These are phyloP conservation scores for Astyanax mexicanus DNA, from an alignment of 2,797 vertebrate genomes.

Conservation along the genomic window DNA sequence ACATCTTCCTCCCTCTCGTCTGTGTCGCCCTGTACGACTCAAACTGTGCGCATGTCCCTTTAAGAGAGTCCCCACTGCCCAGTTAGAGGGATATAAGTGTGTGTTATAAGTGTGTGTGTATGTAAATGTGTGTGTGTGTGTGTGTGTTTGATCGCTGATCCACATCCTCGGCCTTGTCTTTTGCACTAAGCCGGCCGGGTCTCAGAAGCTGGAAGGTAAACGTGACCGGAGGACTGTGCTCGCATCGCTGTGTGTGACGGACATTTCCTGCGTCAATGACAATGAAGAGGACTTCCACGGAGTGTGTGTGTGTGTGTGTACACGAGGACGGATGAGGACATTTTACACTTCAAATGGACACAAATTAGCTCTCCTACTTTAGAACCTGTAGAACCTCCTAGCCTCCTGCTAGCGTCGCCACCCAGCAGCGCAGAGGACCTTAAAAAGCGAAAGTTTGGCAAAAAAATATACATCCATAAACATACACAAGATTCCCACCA, in stretches of 20 bases:
- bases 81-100: constrained; percentile 56
- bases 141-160: constrained; percentile 61
- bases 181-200: constrained; percentile 44
- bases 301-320: constrained; percentile 51
- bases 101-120: constrained; percentile 78
- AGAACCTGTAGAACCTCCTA: background rate
- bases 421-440: no score
- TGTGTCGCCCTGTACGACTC: constrained; percentile 68
- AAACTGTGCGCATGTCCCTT: constrained; percentile 85
- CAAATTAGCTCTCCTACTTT: constrained; percentile 2
- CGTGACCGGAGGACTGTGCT: constrained; percentile 62
- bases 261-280: constrained; percentile 58
- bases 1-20: constrained; percentile 67
- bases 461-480: no score
- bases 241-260: constrained; percentile 59
- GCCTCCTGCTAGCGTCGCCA: no score
- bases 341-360: constrained; percentile 9
- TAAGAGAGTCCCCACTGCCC: constrained; percentile 75
- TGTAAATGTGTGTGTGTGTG: constrained; percentile 51
- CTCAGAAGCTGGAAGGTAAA: constrained; percentile 59
- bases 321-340: constrained; percentile 2
- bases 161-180: constrained; percentile 31
- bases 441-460: no score
- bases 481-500: no score
- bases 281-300: constrained; percentile 40